Conservation (phyloP, 2,888 invertebrate genomes). For the Apeira syringaria region DNA sequence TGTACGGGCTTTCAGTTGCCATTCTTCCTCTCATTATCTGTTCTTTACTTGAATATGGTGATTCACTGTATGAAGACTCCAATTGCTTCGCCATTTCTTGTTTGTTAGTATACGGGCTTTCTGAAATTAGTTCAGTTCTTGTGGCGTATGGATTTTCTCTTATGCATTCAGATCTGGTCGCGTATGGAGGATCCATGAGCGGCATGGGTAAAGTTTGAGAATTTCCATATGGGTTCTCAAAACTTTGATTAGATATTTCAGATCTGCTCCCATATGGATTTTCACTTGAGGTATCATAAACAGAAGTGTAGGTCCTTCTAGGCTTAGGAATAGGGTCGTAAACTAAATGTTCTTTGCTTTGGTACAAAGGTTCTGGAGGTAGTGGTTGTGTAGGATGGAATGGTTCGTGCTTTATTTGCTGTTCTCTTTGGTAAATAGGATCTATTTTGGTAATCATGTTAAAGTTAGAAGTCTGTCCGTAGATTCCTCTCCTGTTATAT, state of each 20-base stretch:
- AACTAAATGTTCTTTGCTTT: constrained; percentile 77
- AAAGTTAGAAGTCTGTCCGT: constrained; percentile 74
- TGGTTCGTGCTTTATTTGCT: constrained; percentile 76
- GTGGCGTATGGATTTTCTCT: constrained; percentile 49
- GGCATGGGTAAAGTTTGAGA: constrained; percentile 68
- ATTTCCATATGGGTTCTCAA: constrained; percentile 72
- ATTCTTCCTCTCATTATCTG: constrained; percentile 69
- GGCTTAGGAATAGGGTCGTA: constrained; percentile 81
- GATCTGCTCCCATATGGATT: constrained; percentile 70
- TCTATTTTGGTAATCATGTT: constrained; percentile 83
- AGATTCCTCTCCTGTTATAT: constrained; percentile 75
- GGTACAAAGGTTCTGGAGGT: constrained; percentile 80
- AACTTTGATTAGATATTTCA: constrained; percentile 71
- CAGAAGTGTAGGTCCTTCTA: constrained; percentile 73
- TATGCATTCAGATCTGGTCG: constrained; percentile 42
- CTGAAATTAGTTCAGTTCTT: constrained; percentile 45
- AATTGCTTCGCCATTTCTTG: constrained; percentile 59
- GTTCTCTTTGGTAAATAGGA: constrained; percentile 81
- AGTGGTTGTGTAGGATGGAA: constrained; percentile 77
- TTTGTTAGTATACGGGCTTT: constrained; percentile 55
- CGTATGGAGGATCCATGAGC: constrained; percentile 59
- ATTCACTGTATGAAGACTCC: constrained; percentile 65
- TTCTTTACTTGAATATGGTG: constrained; percentile 75
- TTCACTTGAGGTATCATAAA: constrained; percentile 74
- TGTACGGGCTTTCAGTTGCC: constrained; percentile 68